Evolutionary conservation across 2,113 vertebrate genomes (phyloP), one percentile per base, ranked within the genome.

Genomic region (Triplophysa rosa): DNA sequence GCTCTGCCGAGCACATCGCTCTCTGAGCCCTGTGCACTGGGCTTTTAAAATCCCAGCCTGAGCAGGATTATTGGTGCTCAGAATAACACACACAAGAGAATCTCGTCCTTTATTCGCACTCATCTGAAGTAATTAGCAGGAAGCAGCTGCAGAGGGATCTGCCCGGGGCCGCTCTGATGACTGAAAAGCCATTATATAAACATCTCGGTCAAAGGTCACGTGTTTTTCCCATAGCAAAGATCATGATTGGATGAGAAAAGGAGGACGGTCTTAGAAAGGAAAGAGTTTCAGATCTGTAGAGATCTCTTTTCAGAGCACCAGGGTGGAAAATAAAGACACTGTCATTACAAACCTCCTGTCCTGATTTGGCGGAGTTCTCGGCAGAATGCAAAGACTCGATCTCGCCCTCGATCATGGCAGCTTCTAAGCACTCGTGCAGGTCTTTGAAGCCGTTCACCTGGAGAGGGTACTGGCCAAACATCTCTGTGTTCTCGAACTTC

Each of bases 361-460:
- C 98, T 74, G 97, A 99, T 84, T 95, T 95, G 19, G 95, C 96
- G 64, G 95, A 95, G 86, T 97, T 97, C 85, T 99, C 97, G 69
- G 96, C 90, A 1, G 91, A 97, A 91, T 99, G 97, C 79, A 98
- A 92, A 61, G 97, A 99, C 90, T 99, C 98, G 33, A 99, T 99
- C 90, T 99, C 97, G 3, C 98, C 98, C 90, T 98, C 98, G 40
- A 98, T 95, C 97, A 99, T 99, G 4, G 98, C 98, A 19, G 97
- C 97, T 90, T 99, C 98, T 26, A 99, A 92, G 92, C 97, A 99
- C 90, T 99, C 98, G 1, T 99, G 98, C 11, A 99, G 93, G 88
- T 98, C 97, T 91, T 97, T 98, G 88, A 99, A 99, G 80, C 96
- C 98, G 21, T 98, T 99, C 77, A 99, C 98, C 84, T 99, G 98